Evolutionary conservation across 2,113 vertebrate species (phyloP), one percentile per base, ranked within the genome.

Genomic region (Nycticryphes semicollaris): DNA sequence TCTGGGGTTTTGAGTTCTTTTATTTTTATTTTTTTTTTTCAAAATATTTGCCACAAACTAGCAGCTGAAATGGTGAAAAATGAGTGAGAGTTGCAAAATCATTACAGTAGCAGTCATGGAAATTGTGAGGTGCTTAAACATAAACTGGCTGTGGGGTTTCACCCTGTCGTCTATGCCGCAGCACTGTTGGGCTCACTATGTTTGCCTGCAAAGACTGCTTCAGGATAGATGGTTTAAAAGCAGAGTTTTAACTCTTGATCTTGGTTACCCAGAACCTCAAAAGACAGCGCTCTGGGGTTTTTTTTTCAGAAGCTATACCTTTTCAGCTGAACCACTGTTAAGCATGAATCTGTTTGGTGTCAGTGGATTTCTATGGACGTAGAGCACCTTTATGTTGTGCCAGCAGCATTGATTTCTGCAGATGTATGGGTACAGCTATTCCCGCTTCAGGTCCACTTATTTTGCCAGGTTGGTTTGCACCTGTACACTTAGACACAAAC

Each of bases 71-170:
- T 50, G 56, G 59, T 59, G 73, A 75, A 87, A 95, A 94, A 87
- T 84, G 87, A 92, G 78, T 39, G n/a, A 53, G 82, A 80, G 31
- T 62, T 91, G 54, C 62, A 91, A 83, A 93, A 87, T 85, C 74
- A 92, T 89, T 96, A 87, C 57, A 39, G 60, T 89, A 87, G 51
- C 70, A 91, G 84, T 82, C 91, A 51, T 89, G 84, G 91, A 95
- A 96, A 95, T 47, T 91, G 19, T 91, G 84, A 89, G 69, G 45
- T 66, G 39, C 74, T 93, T 91, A 23, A 50, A 19, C 28, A 62
- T 93, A 74, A 67, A 74, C 60, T 80, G 66, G 30, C 24, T 33
- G 6, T 75, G 80, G 53, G 25, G 45, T 90, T 95, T 94, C 74
- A 87, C 48, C 68, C 50, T 5, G 1, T 75, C 9, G 2, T 75